These are phyloP conservation scores for Bombus superbus DNA, from an alignment of 1,140 invertebrate genomes.

Conservation along the genomic window DNA sequence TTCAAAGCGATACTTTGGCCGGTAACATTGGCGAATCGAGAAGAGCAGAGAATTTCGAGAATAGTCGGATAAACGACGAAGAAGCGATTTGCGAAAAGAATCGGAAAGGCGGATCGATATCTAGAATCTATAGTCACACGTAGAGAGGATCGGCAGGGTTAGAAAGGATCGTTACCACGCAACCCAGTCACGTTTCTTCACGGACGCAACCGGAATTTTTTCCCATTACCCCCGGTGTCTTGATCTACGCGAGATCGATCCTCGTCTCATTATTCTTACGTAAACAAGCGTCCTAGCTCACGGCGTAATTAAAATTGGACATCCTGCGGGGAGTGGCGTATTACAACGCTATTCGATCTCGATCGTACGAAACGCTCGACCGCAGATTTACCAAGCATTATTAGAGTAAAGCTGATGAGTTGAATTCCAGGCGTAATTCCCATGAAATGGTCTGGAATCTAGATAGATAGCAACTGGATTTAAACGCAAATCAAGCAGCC, in stretches of 20 bases:
- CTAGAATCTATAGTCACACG: background rate
- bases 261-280: conserved; percentile 48
- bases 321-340: conserved; percentile 4
- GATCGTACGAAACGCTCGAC: background rate
- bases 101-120: background rate
- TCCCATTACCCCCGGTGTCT: conserved; percentile 31
- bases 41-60: too few species aligned
- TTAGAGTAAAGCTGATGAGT: background rate
- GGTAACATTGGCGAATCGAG: too few species aligned
- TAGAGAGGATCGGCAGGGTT: background rate
- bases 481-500: background rate
- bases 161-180: background rate
- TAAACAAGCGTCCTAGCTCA: conserved; percentile 19
- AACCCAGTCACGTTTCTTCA: conserved; percentile 18
- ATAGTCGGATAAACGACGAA: too few species aligned
- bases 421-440: background rate
- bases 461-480: background rate
- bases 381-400: background rate
- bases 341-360: conserved; percentile 46
- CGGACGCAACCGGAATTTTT: conserved; percentile 51
- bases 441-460: background rate
- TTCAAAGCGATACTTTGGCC: too few species aligned
- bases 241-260: conserved; percentile 46
- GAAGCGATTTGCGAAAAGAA: too few species aligned
- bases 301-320: conserved; percentile 57